Conservation (phyloP, 1,140 invertebrate species). For the Dolichoris vasculosae region DNA sequence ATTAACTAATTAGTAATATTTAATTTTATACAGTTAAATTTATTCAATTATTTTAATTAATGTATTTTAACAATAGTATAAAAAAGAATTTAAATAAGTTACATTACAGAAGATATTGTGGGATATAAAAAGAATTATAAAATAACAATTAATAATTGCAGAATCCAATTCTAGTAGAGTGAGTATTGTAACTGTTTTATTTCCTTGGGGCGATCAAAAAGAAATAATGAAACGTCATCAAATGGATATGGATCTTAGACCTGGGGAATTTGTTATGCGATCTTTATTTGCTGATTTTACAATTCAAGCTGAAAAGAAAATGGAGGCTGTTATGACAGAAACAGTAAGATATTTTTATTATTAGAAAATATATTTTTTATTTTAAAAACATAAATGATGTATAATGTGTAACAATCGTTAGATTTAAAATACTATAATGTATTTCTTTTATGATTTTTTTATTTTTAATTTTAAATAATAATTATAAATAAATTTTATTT, state of each 20-base stretch:
- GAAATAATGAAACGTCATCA: slow-evolving; percentile 79
- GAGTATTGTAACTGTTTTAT: slow-evolving; percentile 74
- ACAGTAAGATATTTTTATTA: slow-evolving; percentile 75
- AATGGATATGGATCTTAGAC: slow-evolving; percentile 81
- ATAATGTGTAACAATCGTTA: not conserved
- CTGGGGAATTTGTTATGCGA: slow-evolving; percentile 96
- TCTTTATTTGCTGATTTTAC: slow-evolving; percentile 96
- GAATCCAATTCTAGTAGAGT: slow-evolving; percentile 71
- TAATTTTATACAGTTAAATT: too few relatives aligned
- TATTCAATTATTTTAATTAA: too few relatives aligned
- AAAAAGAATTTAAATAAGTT: too few relatives aligned
- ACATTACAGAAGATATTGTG: not conserved
- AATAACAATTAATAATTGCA: slow-evolving; percentile 51
- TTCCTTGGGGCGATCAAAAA: slow-evolving; percentile 89
- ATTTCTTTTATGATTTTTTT: not conserved
- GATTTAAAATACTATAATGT: too few relatives aligned
- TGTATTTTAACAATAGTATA: too few relatives aligned
- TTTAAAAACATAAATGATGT: not conserved
- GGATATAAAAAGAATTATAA: slow-evolving; percentile 2
- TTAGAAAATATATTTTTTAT: not conserved
- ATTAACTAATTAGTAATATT: too few relatives aligned
- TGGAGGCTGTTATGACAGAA: slow-evolving; percentile 94
- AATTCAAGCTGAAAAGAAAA: slow-evolving; percentile 93
- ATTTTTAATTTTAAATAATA: not conserved
- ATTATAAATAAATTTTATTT: slow-evolving; percentile 19